Percentiles rank a stretch among this genome's conserved stretches.
Conservation (phyloP, 2,888 invertebrate species). For the Oasisia sp. region DNA sequence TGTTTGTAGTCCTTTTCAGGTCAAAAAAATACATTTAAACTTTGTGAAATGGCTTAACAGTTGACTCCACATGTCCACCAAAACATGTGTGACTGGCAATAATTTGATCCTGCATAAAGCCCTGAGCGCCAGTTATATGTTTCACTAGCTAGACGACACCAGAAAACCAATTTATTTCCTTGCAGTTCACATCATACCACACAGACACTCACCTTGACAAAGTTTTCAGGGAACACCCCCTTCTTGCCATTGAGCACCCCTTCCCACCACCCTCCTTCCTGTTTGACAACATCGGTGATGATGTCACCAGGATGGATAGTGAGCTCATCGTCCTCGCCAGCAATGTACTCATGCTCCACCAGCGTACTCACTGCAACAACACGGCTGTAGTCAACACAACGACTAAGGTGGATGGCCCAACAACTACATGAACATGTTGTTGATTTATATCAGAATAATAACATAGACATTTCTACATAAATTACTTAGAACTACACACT, state of each 20-base stretch:
- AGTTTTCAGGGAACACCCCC: slow-evolving; percentile 94
- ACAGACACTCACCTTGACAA: slow-evolving; percentile 71
- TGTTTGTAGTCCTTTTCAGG: too few relatives aligned
- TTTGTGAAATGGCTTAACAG: too few relatives aligned
- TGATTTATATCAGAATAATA: background rate
- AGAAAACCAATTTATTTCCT: too few relatives aligned
- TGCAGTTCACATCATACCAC: background rate
- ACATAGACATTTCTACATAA: too few relatives aligned
- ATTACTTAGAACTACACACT: too few relatives aligned
- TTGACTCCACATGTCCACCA: too few relatives aligned
- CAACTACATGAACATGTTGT: background rate
- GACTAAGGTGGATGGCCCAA: background rate
- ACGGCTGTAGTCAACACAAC: background rate
- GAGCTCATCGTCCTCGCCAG: slow-evolving; percentile 87
- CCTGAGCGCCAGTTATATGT: too few relatives aligned
- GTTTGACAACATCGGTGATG: slow-evolving; percentile 80
- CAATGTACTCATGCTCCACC: slow-evolving; percentile 81
- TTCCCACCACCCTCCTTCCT: slow-evolving; percentile 90
- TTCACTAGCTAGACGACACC: too few relatives aligned
- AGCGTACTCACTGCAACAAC: slow-evolving; percentile 60
- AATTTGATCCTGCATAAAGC: too few relatives aligned
- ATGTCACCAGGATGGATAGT: slow-evolving; percentile 85
- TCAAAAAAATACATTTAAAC: too few relatives aligned
- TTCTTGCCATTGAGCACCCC: slow-evolving; percentile 83
- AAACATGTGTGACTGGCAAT: too few relatives aligned